Percentiles rank a stretch among this genome's conserved stretches.
Evolutionary conservation across 1,140 invertebrate species (phyloP).

Genomic region (Xylocopa sonorina): DNA sequence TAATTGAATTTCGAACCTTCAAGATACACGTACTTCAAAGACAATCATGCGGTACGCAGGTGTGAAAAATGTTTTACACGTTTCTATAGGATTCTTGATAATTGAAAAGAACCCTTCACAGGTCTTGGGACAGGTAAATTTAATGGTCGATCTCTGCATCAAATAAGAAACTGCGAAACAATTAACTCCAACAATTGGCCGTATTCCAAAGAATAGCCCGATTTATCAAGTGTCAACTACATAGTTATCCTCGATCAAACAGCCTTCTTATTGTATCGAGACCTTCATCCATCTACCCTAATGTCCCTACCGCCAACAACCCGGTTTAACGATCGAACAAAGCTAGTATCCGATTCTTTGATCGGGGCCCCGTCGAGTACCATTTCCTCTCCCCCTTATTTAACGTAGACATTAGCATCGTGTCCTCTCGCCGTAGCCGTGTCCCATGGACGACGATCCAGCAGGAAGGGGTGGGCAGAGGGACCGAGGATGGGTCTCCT

Average conservation of each 20-base stretch:
- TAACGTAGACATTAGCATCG: slow-evolving; percentile 38
- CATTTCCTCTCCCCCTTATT: slow-evolving; percentile 12
- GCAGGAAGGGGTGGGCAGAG: not conserved
- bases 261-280: not conserved
- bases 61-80: too few species aligned
- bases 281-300: not conserved
- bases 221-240: not conserved
- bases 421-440: not conserved
- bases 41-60: too few species aligned
- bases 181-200: too few species aligned
- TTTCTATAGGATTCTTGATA: too few species aligned
- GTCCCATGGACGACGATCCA: not conserved
- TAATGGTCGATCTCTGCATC: too few species aligned
- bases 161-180: too few species aligned
- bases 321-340: slow-evolving; percentile 3
- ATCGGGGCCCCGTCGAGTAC: slow-evolving; percentile 26
- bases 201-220: too few species aligned
- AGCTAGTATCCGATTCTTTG: slow-evolving; percentile 21
- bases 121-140: too few species aligned
- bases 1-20: not conserved
- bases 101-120: not conserved
- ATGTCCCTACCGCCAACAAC: not conserved
- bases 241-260: slow-evolving; percentile 1
- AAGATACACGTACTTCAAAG: not conserved
- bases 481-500: slow-evolving; percentile 1